These are phyloP conservation scores for Thamnophis sirtalis DNA, from an alignment of 2,113 vertebrate genomes.

Conservation along the genomic window DNA sequence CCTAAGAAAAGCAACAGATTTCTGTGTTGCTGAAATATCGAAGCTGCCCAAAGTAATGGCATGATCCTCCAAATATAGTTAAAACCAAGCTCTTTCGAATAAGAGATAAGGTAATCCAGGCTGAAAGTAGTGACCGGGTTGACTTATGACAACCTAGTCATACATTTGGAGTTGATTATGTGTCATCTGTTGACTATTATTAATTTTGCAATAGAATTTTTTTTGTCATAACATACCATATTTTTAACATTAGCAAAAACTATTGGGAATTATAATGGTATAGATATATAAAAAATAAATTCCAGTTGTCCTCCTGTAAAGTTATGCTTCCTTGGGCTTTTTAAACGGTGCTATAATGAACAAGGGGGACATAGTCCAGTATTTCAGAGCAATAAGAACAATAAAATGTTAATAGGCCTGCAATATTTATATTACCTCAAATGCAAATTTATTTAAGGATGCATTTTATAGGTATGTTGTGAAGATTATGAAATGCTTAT, in stretches of 20 bases:
- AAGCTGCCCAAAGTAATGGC: not conserved
- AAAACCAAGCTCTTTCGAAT: not conserved
- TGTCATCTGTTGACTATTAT: not conserved
- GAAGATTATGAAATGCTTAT: not conserved
- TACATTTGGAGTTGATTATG: not conserved
- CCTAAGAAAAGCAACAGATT: not conserved
- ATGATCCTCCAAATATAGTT: not conserved
- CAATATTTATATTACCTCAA: not conserved
- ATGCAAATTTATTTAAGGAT: not conserved
- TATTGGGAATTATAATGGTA: not conserved
- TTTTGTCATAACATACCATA: not conserved
- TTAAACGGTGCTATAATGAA: conserved; percentile 55
- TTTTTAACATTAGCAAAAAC: not conserved
- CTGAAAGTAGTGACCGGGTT: not conserved
- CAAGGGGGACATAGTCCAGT: conserved; percentile 27
- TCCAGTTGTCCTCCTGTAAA: conserved; percentile 34
- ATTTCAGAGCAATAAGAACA: not conserved
- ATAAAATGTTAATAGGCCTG: not conserved
- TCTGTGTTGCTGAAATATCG: not conserved
- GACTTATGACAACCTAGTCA: not conserved
- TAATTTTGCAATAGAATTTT: not conserved
- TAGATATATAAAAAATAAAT: not conserved
- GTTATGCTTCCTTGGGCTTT: conserved; percentile 44
- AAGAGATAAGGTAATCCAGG: not conserved
- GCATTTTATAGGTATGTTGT: not conserved